These are phyloP conservation scores for Troides aeacus DNA, from an alignment of 2,888 invertebrate species.

Conservation along the genomic window DNA sequence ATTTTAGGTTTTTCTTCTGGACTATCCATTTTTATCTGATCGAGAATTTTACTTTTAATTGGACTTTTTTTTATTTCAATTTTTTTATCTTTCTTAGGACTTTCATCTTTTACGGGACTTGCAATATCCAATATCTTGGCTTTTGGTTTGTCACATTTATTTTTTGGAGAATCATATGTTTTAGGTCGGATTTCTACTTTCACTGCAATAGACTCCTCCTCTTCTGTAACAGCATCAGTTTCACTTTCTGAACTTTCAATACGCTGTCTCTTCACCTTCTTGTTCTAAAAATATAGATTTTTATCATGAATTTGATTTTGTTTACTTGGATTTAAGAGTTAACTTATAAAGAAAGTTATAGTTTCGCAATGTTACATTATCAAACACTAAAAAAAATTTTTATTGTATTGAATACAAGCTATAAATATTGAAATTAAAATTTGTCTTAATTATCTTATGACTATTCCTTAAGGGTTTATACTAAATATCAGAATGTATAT, in stretches of 20 bases:
- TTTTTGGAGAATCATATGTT: conserved; percentile 58
- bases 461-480: no score
- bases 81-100: conserved; percentile 31
- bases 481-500: no score
- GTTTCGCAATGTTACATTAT: no score
- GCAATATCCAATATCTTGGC: not conserved
- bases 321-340: no score
- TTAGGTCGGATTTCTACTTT: conserved; percentile 50
- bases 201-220: conserved; percentile 36
- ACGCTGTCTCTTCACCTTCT: conserved; percentile 59
- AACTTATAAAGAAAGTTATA: no score
- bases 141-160: conserved; percentile 42
- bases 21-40: conserved; percentile 27
- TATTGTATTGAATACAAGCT: no score
- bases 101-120: conserved; percentile 20
- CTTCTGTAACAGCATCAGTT: conserved; percentile 37
- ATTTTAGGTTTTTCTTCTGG: conserved; percentile 25
- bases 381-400: no score
- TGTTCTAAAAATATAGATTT: conserved; percentile 46
- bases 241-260: conserved; percentile 70
- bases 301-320: no score
- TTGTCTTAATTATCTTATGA: no score
- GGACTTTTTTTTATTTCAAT: conserved; percentile 26
- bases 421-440: no score
- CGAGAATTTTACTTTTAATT: conserved; percentile 31